Evolutionary conservation across 1,140 invertebrate species (phyloP).

Genomic region (Procambarus clarkii): DNA sequence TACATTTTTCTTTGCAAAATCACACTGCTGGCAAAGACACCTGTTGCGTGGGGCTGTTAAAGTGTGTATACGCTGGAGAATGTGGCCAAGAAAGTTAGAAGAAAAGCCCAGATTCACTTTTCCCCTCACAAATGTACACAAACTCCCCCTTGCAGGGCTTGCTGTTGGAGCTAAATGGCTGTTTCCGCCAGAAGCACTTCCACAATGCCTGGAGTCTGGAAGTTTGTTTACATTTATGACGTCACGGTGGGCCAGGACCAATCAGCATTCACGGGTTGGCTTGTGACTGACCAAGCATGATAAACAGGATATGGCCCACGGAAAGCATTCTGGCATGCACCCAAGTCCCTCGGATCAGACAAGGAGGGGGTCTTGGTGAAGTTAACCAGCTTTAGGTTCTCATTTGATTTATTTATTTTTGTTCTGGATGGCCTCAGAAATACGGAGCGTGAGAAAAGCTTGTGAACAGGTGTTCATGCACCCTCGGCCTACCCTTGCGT

Average conservation of each 20-base stretch:
- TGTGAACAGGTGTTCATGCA: slow-evolving; percentile 6
- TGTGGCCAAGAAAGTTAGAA: not conserved
- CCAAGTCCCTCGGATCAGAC: not conserved
- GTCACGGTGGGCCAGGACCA: not conserved
- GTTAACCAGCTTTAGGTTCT: too few species aligned
- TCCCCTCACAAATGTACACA: not conserved
- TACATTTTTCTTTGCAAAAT: not conserved
- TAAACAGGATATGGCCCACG: not conserved
- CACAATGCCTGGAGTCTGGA: not conserved
- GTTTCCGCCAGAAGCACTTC: not conserved
- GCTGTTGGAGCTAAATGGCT: not conserved
- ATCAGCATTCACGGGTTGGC: not conserved
- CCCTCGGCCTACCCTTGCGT: slow-evolving; percentile 41
- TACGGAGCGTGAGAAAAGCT: not conserved
- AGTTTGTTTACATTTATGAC: not conserved
- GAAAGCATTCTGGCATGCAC: not conserved
- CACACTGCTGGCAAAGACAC: not conserved
- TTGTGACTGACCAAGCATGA: not conserved
- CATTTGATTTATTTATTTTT: not conserved
- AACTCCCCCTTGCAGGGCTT: not conserved
- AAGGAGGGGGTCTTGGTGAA: too few species aligned
- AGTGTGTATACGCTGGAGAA: not conserved
- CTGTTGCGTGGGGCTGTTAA: not conserved
- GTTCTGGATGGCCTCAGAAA: not conserved
- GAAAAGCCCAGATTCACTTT: not conserved